Evolutionary conservation across 2,888 invertebrate species (phyloP).

Genomic region (Diarsia dahlii): DNA sequence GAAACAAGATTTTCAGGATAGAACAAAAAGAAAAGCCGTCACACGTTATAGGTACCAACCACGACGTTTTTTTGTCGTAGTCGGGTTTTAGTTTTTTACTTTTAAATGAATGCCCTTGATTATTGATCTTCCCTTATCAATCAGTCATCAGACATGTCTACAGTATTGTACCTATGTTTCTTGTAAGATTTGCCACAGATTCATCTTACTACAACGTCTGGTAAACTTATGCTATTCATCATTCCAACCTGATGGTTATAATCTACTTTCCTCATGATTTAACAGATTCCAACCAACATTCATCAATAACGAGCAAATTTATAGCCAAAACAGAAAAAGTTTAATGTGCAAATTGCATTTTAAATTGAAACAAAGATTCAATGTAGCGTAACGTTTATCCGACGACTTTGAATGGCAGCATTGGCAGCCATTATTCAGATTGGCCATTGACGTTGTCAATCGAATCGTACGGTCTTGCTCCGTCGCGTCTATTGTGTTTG

Average conservation of each 20-base stretch:
- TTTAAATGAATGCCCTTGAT: not conserved
- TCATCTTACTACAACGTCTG: not conserved
- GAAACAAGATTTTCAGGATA: too few species aligned
- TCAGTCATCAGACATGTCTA: not conserved
- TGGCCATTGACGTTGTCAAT: slow-evolving; percentile 64
- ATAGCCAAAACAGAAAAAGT: slow-evolving; percentile 5
- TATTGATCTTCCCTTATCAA: not conserved
- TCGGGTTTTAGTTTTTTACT: too few species aligned
- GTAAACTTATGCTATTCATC: not conserved
- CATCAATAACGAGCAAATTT: slow-evolving; percentile 10
- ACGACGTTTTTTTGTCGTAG: too few species aligned
- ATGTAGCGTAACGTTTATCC: slow-evolving; percentile 57
- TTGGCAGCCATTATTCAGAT: slow-evolving; percentile 60
- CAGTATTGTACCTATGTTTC: not conserved
- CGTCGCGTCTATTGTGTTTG: slow-evolving; percentile 61
- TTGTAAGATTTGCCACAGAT: not conserved
- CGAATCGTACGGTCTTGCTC: slow-evolving; percentile 58
- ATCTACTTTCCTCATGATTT: not conserved
- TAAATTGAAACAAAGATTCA: slow-evolving; percentile 51
- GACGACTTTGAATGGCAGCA: slow-evolving; percentile 58
- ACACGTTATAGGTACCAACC: too few species aligned
- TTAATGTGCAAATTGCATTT: slow-evolving; percentile 45
- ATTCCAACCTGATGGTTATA: not conserved
- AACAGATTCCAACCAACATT: not conserved
- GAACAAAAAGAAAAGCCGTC: too few species aligned